Evolutionary conservation across 2,888 invertebrate species (phyloP), one percentile per base, ranked within the genome.

Genomic region (Trichogramma dendrolimi): DNA sequence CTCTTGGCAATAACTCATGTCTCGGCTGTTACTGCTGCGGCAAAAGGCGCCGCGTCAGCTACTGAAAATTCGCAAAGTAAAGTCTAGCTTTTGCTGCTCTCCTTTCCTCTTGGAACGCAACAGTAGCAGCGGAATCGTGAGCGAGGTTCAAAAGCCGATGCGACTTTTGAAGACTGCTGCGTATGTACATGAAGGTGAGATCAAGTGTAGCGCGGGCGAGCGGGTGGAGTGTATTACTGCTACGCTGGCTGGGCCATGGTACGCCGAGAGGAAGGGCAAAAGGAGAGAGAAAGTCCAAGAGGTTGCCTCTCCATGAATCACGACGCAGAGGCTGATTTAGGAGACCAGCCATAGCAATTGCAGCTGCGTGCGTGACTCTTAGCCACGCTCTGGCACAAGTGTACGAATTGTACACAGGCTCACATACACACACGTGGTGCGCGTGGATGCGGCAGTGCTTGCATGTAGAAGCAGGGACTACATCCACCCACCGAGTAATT

Each of bases 251-350:
- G 66, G 67, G 68, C 50, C 57, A 27, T 27, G 27, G 27, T 3
- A 27, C 59, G 63, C 51, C 44, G 63, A 62, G 66, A 63, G 61
- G 57, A 59, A 43, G 57, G 66, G 55, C 56, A 58, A 58, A 64
- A 66, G 58, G 61, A 61, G 60, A 66, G 67, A 50, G 47, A 60
- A 59, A 66, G 65, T 68, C 71, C 71, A 69, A 71, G 74, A 74
- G 75, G 76, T 73, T 76, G 76, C 75, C 77, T 75, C 75, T 75
- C 77, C 76, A 77, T 78, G 77, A 78, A 78, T 78, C 77, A 78
- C 78, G 78, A 77, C 76, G 73, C 75, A 71, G 74, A 74, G 75
- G 74, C 77, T 78, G 78, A 78, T 78, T 78, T 78, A 78, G 75
- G 74, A 72, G 78, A 74, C 71, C 75, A 73, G 75, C 27, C 27